Evolutionary conservation across 2,888 invertebrate genomes (phyloP), one percentile per base, ranked within the genome.

Genomic region (Ctena decussata): DNA sequence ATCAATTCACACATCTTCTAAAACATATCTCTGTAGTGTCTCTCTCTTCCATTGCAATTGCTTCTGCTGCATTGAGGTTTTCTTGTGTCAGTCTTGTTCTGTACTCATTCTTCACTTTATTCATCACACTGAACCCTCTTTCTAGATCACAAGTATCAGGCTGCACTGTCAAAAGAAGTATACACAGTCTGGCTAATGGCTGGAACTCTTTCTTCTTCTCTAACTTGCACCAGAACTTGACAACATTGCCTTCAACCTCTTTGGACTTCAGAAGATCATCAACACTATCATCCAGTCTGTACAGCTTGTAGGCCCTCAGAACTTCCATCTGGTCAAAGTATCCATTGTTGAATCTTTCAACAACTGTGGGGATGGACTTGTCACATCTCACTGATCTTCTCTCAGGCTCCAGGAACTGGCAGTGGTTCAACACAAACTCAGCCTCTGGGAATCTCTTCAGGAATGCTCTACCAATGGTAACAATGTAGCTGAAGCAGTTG

Each of bases 361-460:
- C 30, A 21, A 65, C 65, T 18, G 35, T 35, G 18, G 65, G 65
- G 35, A 65, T 35, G 65, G 35, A 65, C 32, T 65, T 65, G 65
- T 65, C 65, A 18, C 35, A 32, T 35, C 18, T 35, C 1, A 65
- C 65, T 35, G 65, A 35, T 65, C 65, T 32, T 35, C 32, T 65
- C 32, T 65, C 65, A 35, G 65, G 65, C 65, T 35, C 35, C 65
- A 65, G 65, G 35, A 65, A 65, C 65, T 65, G 65, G 35, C 65
- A 65, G 65, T 65, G 65, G 32, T 65, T 65, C 35, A 65, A 35
- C 35, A 65, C 12, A 35, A 35, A 65, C 35, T 65, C 65, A 1
- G 60, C 27, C 53, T 53, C 60, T 30, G 35, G 65, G 35, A 65
- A 65, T 12, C 32, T 2, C 21, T 65, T 65, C 65, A 65, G 35